phyloP scores from a whole-genome alignment of 2,888 invertebrate genomes.

The Proisotoma minuta region DNA sequence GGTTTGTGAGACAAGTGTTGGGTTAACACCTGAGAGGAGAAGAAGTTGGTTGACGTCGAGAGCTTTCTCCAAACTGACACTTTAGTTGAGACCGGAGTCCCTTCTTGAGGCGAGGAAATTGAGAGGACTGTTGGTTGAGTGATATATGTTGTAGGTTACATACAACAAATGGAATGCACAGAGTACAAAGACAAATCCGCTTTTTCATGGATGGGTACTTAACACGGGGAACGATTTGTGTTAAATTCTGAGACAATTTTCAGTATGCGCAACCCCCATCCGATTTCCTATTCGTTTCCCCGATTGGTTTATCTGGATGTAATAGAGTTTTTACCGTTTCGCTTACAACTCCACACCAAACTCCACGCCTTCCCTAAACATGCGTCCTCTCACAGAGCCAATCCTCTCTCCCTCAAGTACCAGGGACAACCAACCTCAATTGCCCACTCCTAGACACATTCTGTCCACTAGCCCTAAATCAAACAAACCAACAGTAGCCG shows the following conservation, averaged over 20 bases:
- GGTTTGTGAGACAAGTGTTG: too few relatives aligned
- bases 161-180: too few relatives aligned
- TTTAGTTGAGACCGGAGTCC: too few relatives aligned
- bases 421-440: too few relatives aligned
- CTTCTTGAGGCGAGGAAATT: too few relatives aligned
- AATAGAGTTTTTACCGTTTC: constrained; percentile 48
- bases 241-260: constrained; percentile 45
- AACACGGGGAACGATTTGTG: constrained; percentile 44
- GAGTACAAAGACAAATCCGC: constrained; percentile 29
- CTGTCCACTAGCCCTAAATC: too few relatives aligned
- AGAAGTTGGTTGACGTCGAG: too few relatives aligned
- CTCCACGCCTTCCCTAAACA: constrained; percentile 48
- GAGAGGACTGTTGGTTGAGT: background rate
- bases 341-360: constrained; percentile 48
- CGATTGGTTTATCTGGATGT: constrained; percentile 48
- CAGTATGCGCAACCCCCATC: constrained; percentile 47
- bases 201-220: constrained; percentile 42
- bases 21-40: too few relatives aligned
- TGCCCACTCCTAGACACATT: too few relatives aligned
- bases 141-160: background rate
- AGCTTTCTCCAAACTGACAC: too few relatives aligned
- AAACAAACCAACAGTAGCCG: too few relatives aligned
- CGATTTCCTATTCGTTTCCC: constrained; percentile 46
- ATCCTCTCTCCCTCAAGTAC: constrained; percentile 25
- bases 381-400: constrained; percentile 45